Evolutionary conservation across 2,113 vertebrate species (phyloP).

Genomic region (Petrocephalus zakoni): DNA sequence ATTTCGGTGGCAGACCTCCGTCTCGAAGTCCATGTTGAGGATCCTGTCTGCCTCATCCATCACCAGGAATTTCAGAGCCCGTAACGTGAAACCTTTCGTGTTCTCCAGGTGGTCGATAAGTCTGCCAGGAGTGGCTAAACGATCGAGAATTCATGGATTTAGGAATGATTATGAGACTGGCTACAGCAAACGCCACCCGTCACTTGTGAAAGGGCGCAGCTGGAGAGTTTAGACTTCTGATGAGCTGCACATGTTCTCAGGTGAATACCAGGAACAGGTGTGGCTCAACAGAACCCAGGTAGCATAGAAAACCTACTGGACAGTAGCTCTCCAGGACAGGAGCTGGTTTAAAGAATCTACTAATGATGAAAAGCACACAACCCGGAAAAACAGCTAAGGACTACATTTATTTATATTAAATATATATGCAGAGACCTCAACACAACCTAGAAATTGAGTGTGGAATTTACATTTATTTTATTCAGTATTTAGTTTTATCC

Average conservation of each 20-base stretch:
- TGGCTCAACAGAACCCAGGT: too few relatives aligned
- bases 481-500: neutral
- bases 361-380: neutral
- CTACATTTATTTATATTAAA: too few relatives aligned
- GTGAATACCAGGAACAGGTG: too few relatives aligned
- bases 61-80: conserved; percentile 85
- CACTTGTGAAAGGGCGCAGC: neutral
- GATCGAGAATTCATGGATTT: conserved; percentile 8
- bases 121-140: conserved; percentile 84
- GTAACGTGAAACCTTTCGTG: conserved; percentile 89
- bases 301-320: neutral
- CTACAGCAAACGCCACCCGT: neutral
- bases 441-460: neutral
- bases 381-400: neutral
- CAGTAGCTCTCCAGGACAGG: too few relatives aligned
- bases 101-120: conserved; percentile 95
- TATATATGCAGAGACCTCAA: neutral
- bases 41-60: conserved; percentile 98
- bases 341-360: neutral
- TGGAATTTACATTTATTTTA: neutral
- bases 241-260: too few relatives aligned
- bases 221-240: neutral
- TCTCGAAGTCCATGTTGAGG: conserved; percentile 98
- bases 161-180: neutral
- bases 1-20: conserved; percentile 65